Evolutionary conservation across 2,888 invertebrate genomes (phyloP), one percentile per base, ranked within the genome.

Genomic region (Archips xylosteana): DNA sequence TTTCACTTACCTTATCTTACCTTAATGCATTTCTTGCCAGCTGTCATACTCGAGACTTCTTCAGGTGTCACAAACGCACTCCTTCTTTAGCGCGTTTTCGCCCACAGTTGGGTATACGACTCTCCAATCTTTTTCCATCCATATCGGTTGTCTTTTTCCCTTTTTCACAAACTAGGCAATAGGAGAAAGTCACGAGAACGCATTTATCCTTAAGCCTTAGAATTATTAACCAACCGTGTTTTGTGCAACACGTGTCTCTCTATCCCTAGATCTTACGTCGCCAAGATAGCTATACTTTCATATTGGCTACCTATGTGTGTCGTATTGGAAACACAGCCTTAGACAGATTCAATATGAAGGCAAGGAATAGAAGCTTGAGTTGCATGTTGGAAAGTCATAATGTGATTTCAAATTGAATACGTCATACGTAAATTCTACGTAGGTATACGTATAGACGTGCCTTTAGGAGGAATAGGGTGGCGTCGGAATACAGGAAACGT

Each of bases 381-480:
- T 89, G 90, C 91, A 91, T 90, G 88, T 87, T 89, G 90, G 89
- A 89, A 89, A 91, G 87, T 89, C 87, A 90, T 90, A 90, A 91
- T 89, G 89, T 90, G 91, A 91, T 91, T 91, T 89, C 83, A 81
- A 89, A 91, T 90, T 86, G 89, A 90, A 89, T 87, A 85, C 85
- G 85, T 82, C 86, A 85, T 87, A 85, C 87, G 85, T 78, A 62
- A 63, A 34, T 74, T 60, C 75, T 76, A 75, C 76, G n/a, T 51
- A n/a, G n/a, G n/a, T n/a, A 54, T 54, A 77, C 75, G 75, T 68
- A 64, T 70, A 65, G 32, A 32, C 54, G 64, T 72, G 8, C 49
- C 69, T 73, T 49, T 57, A 73, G 49, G 65, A 65, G 65, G 51
- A 72, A 66, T 61, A 60, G 65, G 74, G 69, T 73, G 49, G 51